Evolutionary conservation across 2,888 invertebrate genomes (phyloP).

Genomic region (Morinoia aosen): DNA sequence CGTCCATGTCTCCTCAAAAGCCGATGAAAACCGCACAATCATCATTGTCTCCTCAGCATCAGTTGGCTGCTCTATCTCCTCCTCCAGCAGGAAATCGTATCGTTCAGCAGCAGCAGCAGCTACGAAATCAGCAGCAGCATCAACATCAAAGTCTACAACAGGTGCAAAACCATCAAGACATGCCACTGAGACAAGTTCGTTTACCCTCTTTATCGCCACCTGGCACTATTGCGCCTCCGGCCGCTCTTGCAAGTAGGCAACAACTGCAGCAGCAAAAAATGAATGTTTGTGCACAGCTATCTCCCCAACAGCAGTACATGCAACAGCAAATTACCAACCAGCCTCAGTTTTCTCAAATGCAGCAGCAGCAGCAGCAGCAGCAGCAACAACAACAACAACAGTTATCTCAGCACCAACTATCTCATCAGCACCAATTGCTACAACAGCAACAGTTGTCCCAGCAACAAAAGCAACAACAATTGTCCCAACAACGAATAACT

Average conservation of each 20-base stretch:
- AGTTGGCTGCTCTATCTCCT: not conserved
- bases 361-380: not conserved
- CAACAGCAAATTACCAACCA: not conserved
- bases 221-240: not conserved
- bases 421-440: not conserved
- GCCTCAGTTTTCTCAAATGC: not conserved
- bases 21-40: not conserved
- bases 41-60: not conserved
- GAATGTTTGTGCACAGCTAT: not conserved
- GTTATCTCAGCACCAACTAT: not conserved
- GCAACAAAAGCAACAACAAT: not conserved
- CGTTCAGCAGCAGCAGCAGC: not conserved
- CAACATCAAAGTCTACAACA: not conserved
- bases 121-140: not conserved
- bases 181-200: not conserved
- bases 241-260: not conserved
- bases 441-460: conserved; percentile 24
- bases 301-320: not conserved
- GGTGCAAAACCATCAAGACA: not conserved
- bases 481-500: not conserved
- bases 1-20: not conserved
- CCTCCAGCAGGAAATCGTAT: not conserved
- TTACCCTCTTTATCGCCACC: not conserved
- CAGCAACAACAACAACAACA: conserved; percentile 13
- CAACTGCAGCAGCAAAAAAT: not conserved